Conservation (phyloP, 2,113 vertebrate genomes). For the Semnornis frantzii region DNA sequence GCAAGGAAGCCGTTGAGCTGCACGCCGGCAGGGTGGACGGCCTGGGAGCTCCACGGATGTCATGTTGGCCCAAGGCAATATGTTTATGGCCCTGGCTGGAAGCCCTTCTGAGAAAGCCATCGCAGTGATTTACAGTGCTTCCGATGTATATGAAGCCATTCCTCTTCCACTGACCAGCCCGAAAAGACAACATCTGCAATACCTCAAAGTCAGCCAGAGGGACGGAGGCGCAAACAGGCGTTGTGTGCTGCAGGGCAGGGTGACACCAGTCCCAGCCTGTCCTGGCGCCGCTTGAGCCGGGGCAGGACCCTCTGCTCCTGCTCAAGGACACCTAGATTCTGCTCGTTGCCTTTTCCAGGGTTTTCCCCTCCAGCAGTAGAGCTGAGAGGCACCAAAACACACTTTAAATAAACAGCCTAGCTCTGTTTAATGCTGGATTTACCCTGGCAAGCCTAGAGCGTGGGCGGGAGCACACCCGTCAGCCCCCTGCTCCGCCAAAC, state of each 20-base stretch:
- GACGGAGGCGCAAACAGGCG: neutral
- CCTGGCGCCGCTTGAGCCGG: neutral
- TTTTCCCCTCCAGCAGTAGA: neutral
- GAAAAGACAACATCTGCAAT: neutral
- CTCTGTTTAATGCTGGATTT: neutral
- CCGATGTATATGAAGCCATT: neutral
- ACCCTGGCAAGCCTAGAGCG: neutral
- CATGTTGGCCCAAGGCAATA: neutral
- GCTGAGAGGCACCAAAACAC: neutral
- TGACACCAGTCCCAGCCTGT: neutral
- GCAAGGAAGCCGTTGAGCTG: neutral
- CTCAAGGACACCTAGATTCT: accelerated
- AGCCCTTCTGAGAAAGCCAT: constrained; percentile 48
- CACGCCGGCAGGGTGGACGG: neutral
- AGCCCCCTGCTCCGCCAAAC: neutral
- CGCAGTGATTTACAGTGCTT: constrained; percentile 4
- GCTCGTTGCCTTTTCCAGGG: accelerated
- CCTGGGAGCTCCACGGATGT: constrained; percentile 29
- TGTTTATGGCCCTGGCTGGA: constrained; percentile 32
- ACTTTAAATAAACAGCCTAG: neutral
- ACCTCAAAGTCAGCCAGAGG: neutral
- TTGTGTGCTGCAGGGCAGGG: neutral
- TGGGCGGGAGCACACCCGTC: accelerated
- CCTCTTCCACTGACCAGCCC: neutral
- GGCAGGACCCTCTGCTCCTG: neutral